A percentile compares a stretch with the other conserved stretches of the same genome.
phyloP scores from a whole-genome alignment of 1,140 invertebrate genomes.

The Zaprionus nigranus region DNA sequence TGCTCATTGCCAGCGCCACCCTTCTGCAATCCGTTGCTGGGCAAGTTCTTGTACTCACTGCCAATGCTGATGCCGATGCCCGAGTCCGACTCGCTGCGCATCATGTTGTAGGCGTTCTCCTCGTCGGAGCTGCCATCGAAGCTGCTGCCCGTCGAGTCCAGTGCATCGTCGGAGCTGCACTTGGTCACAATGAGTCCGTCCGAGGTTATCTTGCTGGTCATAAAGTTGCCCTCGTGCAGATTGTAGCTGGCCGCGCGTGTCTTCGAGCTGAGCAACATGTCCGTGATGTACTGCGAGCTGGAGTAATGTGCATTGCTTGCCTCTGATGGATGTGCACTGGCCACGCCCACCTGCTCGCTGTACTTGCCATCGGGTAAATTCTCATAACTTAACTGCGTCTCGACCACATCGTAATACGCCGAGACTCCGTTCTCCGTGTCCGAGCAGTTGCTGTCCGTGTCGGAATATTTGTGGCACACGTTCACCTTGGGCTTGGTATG shows the following conservation, averaged over 20 bases:
- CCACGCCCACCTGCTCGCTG: constrained; percentile 64
- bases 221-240: constrained; percentile 83
- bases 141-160: constrained; percentile 83
- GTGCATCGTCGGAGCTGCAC: constrained; percentile 81
- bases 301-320: constrained; percentile 61
- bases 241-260: constrained; percentile 80
- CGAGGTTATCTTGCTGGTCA: constrained; percentile 84
- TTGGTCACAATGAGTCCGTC: constrained; percentile 83
- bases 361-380: constrained; percentile 83
- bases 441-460: constrained; percentile 80
- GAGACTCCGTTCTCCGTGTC: constrained; percentile 82
- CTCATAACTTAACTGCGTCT: constrained; percentile 83
- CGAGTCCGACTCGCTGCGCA: constrained; percentile 84
- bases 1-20: constrained; percentile 41
- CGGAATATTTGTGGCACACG: constrained; percentile 85
- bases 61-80: constrained; percentile 82
- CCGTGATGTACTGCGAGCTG: constrained; percentile 82
- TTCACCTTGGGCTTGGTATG: constrained; percentile 87
- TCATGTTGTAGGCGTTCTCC: constrained; percentile 84
- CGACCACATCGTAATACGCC: constrained; percentile 83
- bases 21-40: not conserved
- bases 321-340: constrained; percentile 45
- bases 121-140: constrained; percentile 84
- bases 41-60: constrained; percentile 77
- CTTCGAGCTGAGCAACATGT: constrained; percentile 81